Evolutionary conservation across 2,888 invertebrate species (phyloP).

Genomic region (Patella caerulea): DNA sequence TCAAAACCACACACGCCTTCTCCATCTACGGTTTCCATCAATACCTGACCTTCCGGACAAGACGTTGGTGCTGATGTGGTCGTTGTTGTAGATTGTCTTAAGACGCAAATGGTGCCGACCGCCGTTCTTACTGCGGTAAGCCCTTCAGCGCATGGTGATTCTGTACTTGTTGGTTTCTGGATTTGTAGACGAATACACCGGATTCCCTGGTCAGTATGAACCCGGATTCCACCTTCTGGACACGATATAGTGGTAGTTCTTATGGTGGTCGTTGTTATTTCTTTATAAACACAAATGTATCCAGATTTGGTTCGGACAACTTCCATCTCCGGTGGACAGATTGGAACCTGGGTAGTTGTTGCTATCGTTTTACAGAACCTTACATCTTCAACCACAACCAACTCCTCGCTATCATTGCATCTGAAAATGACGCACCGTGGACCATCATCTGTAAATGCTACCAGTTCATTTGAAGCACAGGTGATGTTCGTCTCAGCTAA

Average conservation of each 20-base stretch:
- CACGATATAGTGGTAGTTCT: slow-evolving; percentile 17
- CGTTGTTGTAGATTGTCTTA: not conserved
- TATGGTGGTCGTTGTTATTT: slow-evolving; percentile 15
- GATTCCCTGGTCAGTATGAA: not conserved
- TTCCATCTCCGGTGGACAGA: slow-evolving; percentile 3
- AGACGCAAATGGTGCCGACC: slow-evolving; percentile 24
- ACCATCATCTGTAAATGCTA: not conserved
- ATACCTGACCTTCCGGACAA: slow-evolving; percentile 20
- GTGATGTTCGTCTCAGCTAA: not conserved
- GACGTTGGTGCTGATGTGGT: slow-evolving; percentile 15
- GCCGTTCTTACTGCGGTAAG: slow-evolving; percentile 32
- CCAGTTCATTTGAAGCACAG: slow-evolving; percentile 14
- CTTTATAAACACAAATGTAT: not conserved
- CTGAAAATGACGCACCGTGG: slow-evolving; percentile 13
- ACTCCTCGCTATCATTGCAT: not conserved
- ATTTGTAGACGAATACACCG: not conserved
- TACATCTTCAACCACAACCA: not conserved
- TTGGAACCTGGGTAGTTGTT: slow-evolving; percentile 11
- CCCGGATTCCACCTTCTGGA: slow-evolving; percentile 1
- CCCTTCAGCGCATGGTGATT: slow-evolving; percentile 39
- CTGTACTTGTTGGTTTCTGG: slow-evolving; percentile 19
- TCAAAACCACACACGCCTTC: slow-evolving; percentile 2
- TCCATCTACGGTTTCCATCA: slow-evolving; percentile 15
- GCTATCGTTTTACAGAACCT: not conserved
- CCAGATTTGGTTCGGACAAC: not conserved